phyloP scores from a whole-genome alignment of 1,140 invertebrate species.

The Drosophila burlai region DNA sequence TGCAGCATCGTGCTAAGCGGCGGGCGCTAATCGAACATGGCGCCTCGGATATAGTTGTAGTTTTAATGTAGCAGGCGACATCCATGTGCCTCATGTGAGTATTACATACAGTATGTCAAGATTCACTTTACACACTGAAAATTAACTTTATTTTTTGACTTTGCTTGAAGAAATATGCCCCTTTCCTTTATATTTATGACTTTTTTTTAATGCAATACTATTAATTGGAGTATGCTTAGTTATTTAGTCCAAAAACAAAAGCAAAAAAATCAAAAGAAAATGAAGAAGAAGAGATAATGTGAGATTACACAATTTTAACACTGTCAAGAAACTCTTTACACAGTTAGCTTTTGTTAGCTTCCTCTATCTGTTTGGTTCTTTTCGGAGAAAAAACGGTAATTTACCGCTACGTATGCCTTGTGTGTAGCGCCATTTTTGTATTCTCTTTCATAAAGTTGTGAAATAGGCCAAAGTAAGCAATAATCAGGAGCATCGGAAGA shows the following conservation, averaged over 20 bases:
- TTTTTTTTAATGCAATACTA: neutral
- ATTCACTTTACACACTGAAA: no score
- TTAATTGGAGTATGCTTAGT: neutral
- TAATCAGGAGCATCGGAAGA: no score
- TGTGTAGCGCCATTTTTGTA: neutral
- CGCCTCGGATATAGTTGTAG: conserved; percentile 86
- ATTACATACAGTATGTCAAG: neutral
- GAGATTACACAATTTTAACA: no score
- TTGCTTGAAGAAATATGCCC: no score
- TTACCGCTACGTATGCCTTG: neutral
- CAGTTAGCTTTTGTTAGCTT: no score
- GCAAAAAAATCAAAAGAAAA: neutral
- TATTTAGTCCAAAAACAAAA: neutral
- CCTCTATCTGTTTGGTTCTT: no score
- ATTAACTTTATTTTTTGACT: no score
- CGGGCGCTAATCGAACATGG: conserved; percentile 85
- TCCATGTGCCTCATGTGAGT: conserved; percentile 86
- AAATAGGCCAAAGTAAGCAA: no score
- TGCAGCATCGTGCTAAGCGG: conserved; percentile 84
- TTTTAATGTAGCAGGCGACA: conserved; percentile 85
- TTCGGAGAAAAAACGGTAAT: neutral
- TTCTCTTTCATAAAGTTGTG: no score
- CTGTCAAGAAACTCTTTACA: no score
- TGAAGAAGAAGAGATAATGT: neutral
- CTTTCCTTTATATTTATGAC: no score